Evolutionary conservation across 2,113 vertebrate species (phyloP).

Genomic region (Notarius lentiginosus): DNA sequence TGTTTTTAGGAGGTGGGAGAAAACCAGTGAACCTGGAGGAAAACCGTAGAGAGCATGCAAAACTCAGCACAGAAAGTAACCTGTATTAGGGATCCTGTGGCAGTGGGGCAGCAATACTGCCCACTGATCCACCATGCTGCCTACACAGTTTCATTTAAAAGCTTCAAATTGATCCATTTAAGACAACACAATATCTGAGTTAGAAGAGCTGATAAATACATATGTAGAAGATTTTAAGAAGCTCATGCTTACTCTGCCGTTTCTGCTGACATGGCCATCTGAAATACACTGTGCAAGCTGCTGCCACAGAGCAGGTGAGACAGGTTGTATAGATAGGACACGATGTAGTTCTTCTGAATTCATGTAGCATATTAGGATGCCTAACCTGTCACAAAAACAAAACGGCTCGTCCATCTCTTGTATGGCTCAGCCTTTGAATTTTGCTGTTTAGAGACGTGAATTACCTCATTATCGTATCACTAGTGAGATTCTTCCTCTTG

Average conservation of each 20-base stretch:
- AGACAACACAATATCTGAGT: background rate
- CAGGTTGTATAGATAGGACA: slow-evolving; percentile 69
- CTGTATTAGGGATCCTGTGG: background rate
- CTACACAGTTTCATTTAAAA: background rate
- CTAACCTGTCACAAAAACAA: slow-evolving; percentile 71
- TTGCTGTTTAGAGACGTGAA: slow-evolving; percentile 10
- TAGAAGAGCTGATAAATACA: background rate
- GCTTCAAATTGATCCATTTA: background rate
- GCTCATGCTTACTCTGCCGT: slow-evolving; percentile 75
- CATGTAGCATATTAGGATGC: slow-evolving; percentile 81
- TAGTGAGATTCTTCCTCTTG: slow-evolving; percentile 72
- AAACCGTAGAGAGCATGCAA: background rate
- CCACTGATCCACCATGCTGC: background rate
- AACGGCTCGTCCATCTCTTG: slow-evolving; percentile 5
- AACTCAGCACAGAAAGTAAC: background rate
- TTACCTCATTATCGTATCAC: slow-evolving; percentile 75
- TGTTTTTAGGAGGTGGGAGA: background rate
- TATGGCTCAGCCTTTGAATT: background rate
- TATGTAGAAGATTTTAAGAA: background rate
- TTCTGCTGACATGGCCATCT: slow-evolving; percentile 72
- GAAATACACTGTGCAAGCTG: slow-evolving; percentile 79
- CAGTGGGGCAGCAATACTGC: background rate
- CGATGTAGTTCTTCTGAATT: slow-evolving; percentile 75
- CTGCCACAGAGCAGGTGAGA: slow-evolving; percentile 70
- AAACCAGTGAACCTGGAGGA: background rate